Percentiles rank a stretch among this genome's conserved stretches.
Evolutionary conservation across 2,888 invertebrate species (phyloP).

Genomic region (Luperina testacea): DNA sequence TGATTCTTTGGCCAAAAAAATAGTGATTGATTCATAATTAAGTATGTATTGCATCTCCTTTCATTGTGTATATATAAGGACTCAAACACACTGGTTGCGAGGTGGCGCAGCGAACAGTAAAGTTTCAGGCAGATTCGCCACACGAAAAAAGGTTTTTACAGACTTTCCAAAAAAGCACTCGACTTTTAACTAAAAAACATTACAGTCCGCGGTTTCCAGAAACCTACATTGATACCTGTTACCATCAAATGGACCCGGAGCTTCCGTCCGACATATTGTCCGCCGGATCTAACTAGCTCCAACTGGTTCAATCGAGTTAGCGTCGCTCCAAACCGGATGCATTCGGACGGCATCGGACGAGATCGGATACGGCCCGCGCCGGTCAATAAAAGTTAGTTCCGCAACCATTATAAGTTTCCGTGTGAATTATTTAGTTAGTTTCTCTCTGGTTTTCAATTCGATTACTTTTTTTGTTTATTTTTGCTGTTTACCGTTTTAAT

Average conservation of each 20-base stretch:
- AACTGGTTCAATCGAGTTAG: conserved; percentile 75
- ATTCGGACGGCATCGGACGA: conserved; percentile 46
- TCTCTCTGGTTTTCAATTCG: conserved; percentile 14
- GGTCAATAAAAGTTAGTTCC: conserved; percentile 57
- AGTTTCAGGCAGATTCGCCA: not conserved
- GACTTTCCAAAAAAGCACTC: not conserved
- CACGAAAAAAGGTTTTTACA: not conserved
- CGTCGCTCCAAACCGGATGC: conserved; percentile 59
- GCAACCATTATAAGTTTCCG: conserved; percentile 44
- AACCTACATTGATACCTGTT: conserved; percentile 47
- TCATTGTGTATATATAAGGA: not conserved
- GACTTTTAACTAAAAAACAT: conserved; percentile 4
- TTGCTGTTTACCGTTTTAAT: not conserved
- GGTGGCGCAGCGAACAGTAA: no score
- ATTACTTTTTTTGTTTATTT: conserved; percentile 4
- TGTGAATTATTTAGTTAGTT: conserved; percentile 46
- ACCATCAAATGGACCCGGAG: conserved; percentile 52
- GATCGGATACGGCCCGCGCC: conserved; percentile 33
- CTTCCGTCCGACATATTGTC: conserved; percentile 58
- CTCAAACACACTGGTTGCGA: not conserved
- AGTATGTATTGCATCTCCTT: not conserved
- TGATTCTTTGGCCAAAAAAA: no score
- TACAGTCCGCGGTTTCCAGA: not conserved
- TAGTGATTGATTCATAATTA: not conserved
- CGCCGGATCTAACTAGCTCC: conserved; percentile 72